phyloP scores from a whole-genome alignment of 37 sponge, comb jelly and placozoan genomes.

The Mnemiopsis leidyi region DNA sequence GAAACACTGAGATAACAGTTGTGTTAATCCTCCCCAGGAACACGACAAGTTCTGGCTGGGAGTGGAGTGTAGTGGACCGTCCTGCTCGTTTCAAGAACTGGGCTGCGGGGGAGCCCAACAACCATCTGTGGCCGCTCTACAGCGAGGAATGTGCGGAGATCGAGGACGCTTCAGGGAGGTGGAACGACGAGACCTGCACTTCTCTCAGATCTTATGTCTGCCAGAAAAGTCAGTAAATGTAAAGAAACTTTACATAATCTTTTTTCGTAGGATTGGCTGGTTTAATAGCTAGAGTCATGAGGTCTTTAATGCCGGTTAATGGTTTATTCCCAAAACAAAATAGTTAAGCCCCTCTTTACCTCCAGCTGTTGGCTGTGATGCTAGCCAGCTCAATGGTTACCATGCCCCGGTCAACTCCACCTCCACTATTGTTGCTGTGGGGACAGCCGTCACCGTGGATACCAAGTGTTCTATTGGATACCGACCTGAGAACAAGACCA shows the following conservation, averaged over 20 bases:
- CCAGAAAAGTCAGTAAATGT: constrained; percentile 59
- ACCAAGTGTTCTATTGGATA: constrained; percentile 2
- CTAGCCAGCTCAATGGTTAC: not conserved
- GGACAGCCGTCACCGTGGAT: not conserved
- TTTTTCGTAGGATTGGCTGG: no score
- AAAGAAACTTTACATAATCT: no score
- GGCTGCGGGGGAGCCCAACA: constrained; percentile 42
- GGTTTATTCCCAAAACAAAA: no score
- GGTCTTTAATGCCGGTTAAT: no score
- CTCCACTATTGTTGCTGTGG: not conserved
- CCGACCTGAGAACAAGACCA: not conserved
- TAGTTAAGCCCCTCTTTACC: no score
- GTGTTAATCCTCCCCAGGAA: no score
- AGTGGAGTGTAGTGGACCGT: constrained; percentile 11
- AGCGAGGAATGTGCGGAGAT: constrained; percentile 38
- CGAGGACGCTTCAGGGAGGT: constrained; percentile 57
- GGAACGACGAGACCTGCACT: constrained; percentile 31
- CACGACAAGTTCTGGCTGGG: not conserved
- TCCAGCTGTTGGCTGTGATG: not conserved
- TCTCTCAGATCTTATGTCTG: constrained; percentile 48
- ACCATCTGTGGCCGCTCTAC: not conserved
- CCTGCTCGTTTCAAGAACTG: constrained; percentile 23
- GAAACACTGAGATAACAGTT: no score
- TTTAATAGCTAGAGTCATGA: no score
- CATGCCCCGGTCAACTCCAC: not conserved